These are phyloP conservation scores for Prunella himalayana DNA, from an alignment of 2,113 vertebrate genomes.

Conservation along the genomic window DNA sequence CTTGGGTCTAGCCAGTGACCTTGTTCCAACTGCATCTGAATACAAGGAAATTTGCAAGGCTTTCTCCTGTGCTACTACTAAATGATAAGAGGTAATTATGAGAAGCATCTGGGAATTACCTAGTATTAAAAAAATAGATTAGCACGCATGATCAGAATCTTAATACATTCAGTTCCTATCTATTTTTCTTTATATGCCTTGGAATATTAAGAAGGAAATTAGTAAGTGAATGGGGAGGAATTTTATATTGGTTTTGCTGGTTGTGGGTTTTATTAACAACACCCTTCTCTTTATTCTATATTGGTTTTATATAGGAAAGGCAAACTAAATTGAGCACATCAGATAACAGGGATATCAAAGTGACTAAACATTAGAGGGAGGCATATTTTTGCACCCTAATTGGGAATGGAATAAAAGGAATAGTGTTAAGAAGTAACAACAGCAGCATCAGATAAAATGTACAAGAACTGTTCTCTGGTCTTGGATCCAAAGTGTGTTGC, in stretches of 20 bases:
- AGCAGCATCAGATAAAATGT: neutral
- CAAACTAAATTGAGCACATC: neutral
- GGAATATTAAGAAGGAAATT: neutral
- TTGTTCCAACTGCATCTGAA: constrained; percentile 21
- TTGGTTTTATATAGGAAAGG: neutral
- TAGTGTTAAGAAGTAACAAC: neutral
- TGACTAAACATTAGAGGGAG: neutral
- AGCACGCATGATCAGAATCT: neutral
- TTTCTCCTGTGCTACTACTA: constrained; percentile 5
- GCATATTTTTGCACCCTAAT: neutral
- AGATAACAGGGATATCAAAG: neutral
- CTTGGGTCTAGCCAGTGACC: constrained; percentile 29
- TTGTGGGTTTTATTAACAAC: neutral
- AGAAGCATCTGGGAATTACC: constrained; percentile 37
- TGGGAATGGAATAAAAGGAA: neutral
- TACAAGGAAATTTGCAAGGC: neutral
- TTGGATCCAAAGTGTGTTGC: neutral
- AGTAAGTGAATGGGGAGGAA: neutral
- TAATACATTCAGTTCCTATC: neutral
- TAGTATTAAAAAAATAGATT: constrained; percentile 43
- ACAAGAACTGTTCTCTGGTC: neutral
- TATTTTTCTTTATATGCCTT: neutral
- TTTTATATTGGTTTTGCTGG: neutral
- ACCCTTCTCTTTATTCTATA: neutral
- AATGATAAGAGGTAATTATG: constrained; percentile 34